Percentiles rank a stretch among this genome's conserved stretches.
Evolutionary conservation across 2,113 vertebrate species (phyloP).

Genomic region (Symphodus melops): DNA sequence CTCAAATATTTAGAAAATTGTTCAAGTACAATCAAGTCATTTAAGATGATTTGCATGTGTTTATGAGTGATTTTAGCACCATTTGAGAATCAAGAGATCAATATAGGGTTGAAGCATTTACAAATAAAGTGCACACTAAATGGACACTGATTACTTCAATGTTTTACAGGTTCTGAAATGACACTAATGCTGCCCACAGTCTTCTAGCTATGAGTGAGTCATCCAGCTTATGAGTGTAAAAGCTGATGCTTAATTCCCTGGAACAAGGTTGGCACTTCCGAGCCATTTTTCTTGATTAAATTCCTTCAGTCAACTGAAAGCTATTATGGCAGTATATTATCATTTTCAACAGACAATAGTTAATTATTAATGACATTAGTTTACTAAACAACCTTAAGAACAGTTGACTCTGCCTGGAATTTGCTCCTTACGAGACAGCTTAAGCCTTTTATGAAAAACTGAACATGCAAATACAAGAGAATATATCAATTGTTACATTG

Average conservation of each 20-base stretch:
- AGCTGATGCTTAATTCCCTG: slow-evolving; percentile 61
- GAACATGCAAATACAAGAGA: too few species aligned
- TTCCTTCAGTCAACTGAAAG: not conserved
- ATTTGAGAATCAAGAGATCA: slow-evolving; percentile 18
- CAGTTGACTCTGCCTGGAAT: not conserved
- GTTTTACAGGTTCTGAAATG: slow-evolving; percentile 56
- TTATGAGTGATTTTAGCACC: slow-evolving; percentile 29
- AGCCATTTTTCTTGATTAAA: slow-evolving; percentile 41
- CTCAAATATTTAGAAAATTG: not conserved
- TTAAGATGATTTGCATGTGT: slow-evolving; percentile 11
- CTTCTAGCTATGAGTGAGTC: slow-evolving; percentile 45
- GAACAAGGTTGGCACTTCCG: slow-evolving; percentile 55
- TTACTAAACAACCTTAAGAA: not conserved
- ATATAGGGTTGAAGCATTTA: slow-evolving; percentile 55
- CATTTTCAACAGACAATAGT: not conserved
- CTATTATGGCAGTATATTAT: not conserved
- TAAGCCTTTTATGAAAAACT: too few species aligned
- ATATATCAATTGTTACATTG: too few species aligned
- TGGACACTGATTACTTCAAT: slow-evolving; percentile 47
- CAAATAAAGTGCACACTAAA: slow-evolving; percentile 55
- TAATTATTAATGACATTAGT: not conserved
- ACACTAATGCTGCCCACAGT: slow-evolving; percentile 61
- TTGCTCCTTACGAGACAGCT: not conserved
- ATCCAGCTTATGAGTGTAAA: slow-evolving; percentile 49
- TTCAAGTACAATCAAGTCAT: not conserved